Evolutionary conservation across 2,888 invertebrate genomes (phyloP).

Genomic region (Protonemura montana): DNA sequence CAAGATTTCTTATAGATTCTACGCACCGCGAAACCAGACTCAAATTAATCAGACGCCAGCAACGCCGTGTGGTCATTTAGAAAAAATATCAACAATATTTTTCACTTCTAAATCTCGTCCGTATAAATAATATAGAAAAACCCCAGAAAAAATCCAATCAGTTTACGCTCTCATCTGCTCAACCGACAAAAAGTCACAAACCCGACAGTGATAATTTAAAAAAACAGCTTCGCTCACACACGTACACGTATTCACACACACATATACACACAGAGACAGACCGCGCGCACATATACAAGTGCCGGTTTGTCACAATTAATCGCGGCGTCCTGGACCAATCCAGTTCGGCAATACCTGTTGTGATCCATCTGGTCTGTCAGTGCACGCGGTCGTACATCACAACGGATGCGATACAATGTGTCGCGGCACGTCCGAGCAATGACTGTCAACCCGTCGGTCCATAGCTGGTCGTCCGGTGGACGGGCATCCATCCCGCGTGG

Average conservation of each 20-base stretch:
- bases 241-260: not conserved
- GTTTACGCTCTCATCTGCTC: not conserved
- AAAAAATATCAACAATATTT: not conserved
- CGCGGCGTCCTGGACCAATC: not conserved
- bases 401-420: constrained; percentile 22
- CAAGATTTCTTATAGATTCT: not conserved
- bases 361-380: constrained; percentile 27
- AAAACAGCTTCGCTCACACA: not conserved
- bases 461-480: not conserved
- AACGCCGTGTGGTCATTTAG: not conserved
- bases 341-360: constrained; percentile 33
- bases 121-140: not conserved
- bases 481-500: not conserved
- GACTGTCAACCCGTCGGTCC: constrained; percentile 28
- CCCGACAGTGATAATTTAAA: constrained; percentile 1
- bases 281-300: not conserved
- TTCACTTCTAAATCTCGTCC: not conserved
- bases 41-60: not conserved
- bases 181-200: constrained; percentile 7
- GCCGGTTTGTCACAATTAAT: constrained; percentile 24
- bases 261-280: not conserved
- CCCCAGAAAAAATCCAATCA: not conserved
- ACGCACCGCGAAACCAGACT: not conserved
- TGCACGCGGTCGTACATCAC: constrained; percentile 22
- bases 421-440: constrained; percentile 27